phyloP scores from a whole-genome alignment of 2,888 invertebrate genomes.

The Cetonia aurata region DNA sequence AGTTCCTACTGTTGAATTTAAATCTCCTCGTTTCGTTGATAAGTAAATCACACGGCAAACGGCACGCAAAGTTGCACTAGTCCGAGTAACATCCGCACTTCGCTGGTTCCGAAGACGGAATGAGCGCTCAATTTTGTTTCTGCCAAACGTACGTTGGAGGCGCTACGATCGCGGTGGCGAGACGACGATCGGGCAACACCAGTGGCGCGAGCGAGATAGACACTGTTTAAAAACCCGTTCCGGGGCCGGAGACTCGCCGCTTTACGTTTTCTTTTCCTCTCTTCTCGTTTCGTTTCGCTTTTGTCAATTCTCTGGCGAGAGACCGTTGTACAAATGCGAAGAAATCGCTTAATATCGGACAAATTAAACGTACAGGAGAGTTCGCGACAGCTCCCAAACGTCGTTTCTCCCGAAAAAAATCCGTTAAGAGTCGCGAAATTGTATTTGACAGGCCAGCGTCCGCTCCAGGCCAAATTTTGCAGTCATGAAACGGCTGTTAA shows the following conservation, averaged over 20 bases:
- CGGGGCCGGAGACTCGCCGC: not conserved
- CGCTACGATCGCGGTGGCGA: slow-evolving; percentile 47
- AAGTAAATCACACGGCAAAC: slow-evolving; percentile 29
- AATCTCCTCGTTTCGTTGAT: slow-evolving; percentile 5
- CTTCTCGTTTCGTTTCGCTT: slow-evolving; percentile 42
- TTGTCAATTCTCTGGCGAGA: slow-evolving; percentile 40
- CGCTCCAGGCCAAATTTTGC: slow-evolving; percentile 10
- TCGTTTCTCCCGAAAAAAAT: slow-evolving; percentile 32
- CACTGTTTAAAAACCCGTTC: slow-evolving; percentile 27
- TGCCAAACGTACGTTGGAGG: slow-evolving; percentile 50
- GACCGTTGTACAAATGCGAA: slow-evolving; percentile 48
- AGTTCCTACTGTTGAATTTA: not conserved
- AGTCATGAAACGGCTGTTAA: slow-evolving; percentile 6
- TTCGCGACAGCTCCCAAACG: slow-evolving; percentile 26
- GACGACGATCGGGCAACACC: not conserved
- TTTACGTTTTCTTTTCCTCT: slow-evolving; percentile 43
- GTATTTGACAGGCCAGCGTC: slow-evolving; percentile 12
- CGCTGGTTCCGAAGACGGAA: slow-evolving; percentile 48
- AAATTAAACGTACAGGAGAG: slow-evolving; percentile 33
- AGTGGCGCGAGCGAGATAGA: slow-evolving; percentile 28
- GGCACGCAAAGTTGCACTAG: slow-evolving; percentile 45
- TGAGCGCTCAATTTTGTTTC: slow-evolving; percentile 53
- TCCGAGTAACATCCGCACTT: slow-evolving; percentile 42
- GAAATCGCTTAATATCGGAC: slow-evolving; percentile 48
- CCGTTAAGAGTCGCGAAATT: slow-evolving; percentile 13